These are phyloP conservation scores for Aegotheles bennettii DNA, from an alignment of 2,113 vertebrate species.

Conservation along the genomic window DNA sequence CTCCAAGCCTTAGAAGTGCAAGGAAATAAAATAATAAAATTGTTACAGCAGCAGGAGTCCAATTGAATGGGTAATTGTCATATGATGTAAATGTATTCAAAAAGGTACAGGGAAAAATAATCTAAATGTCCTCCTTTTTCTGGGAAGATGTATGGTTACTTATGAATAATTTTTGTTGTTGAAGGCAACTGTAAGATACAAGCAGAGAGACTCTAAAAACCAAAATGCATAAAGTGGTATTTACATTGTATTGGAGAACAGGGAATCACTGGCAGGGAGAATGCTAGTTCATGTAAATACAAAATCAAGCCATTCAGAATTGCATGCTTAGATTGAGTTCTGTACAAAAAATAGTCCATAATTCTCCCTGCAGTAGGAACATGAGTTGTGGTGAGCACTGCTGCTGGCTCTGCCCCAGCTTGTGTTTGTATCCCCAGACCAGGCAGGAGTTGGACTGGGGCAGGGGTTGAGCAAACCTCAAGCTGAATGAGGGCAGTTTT, in stretches of 20 bases:
- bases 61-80: background rate
- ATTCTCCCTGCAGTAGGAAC: background rate
- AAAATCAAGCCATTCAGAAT: background rate
- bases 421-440: background rate
- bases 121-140: background rate
- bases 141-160: conserved; percentile 26
- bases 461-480: background rate
- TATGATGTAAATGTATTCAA: background rate
- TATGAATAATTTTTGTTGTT: background rate
- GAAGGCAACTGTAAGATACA: background rate
- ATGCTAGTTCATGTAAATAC: conserved; percentile 36
- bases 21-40: background rate
- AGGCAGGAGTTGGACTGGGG: background rate
- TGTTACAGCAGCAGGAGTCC: background rate
- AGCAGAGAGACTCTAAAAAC: background rate
- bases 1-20: background rate
- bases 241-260: conserved; percentile 3
- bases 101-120: background rate
- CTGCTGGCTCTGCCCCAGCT: background rate
- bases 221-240: background rate
- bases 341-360: background rate
- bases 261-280: background rate
- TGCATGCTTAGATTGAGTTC: conserved; percentile 18
- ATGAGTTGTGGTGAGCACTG: background rate
- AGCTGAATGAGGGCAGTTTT: background rate